Base-by-base conservation (phyloP, 2,888 invertebrate genomes). In the Seira musarum region DNA sequence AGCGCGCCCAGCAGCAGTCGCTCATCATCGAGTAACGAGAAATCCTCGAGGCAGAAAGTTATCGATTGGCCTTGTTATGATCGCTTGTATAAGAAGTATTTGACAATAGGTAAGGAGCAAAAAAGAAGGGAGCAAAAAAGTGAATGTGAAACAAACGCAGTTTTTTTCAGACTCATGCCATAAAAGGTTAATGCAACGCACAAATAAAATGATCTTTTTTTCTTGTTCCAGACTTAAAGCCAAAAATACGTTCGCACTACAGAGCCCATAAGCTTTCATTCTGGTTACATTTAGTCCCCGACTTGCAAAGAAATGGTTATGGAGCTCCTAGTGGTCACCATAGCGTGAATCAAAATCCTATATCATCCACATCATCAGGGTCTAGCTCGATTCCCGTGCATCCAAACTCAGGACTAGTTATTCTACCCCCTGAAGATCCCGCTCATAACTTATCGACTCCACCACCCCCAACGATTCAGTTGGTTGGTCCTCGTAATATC, bases 31-130 rank as follows among this genome's bases (percentile, higher is more conserved):
- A 83, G 75, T 49, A 76, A 76, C 69, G 85, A 85, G 73, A 85
- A 85, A 75, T 83, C 84, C 69, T 68, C 85, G 91, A 95, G 86
- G 92, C 94, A 89, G 95, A 95, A 89, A 95, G 95, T 85, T 87
- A 93, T 96, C 80, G 96, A 95, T 88, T 98, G 98, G 98, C 95
- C 95, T 1, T 94, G 95, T 0, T 98, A 97, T 88, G 96, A 97
- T 89, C 94, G 94, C 46, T 94, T 95, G 30, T 96, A 96, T 88
- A 97, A 97, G 89, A 96, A 96, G 88, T 98, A 96, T 90, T 90
- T 98, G 84, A 95, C 94, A 90, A 93, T 97, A 87, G 94, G 96
- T 96, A 90, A 93, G 93, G 89, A 19, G 25, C 19, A 73, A n/a
- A n/a, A n/a, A n/a, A n/a, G n/a, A n/a, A n/a, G n/a, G n/a, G n/a